A percentile compares a stretch with the other conserved stretches of the same genome.
These are phyloP conservation scores for Pristionchus maxplancki DNA, from an alignment of 2,888 invertebrate species.

Conservation along the genomic window DNA sequence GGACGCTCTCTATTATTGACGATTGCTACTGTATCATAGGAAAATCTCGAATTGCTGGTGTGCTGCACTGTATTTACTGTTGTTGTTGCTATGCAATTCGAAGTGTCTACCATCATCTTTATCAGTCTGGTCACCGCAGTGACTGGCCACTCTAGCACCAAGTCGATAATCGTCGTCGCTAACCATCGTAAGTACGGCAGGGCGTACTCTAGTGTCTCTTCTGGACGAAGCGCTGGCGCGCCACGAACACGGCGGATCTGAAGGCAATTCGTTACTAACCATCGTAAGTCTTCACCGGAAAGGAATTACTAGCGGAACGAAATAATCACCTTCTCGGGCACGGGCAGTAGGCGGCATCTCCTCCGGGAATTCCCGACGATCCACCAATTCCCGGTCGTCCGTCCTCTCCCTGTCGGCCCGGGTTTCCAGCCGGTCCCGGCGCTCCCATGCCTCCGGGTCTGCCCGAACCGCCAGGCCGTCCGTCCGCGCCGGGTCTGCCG, in stretches of 20 bases:
- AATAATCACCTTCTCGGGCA: conserved; percentile 57
- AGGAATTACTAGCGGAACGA: not conserved
- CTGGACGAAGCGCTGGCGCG: conserved; percentile 4
- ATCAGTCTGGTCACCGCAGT: not conserved
- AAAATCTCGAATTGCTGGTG: too few relatives aligned
- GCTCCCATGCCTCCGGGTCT: conserved; percentile 30
- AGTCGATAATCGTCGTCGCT: not conserved
- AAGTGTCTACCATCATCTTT: not conserved
- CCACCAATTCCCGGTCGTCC: conserved; percentile 24
- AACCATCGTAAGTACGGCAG: not conserved
- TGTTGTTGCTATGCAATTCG: not conserved
- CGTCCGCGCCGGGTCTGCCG: conserved; percentile 60
- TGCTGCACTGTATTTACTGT: not conserved
- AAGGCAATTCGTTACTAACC: not conserved
- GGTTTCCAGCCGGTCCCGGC: conserved; percentile 40
- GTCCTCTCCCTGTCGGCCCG: conserved; percentile 23
- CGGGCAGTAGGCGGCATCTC: conserved; percentile 44
- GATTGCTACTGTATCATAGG: too few relatives aligned
- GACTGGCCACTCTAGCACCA: not conserved
- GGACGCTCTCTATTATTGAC: too few relatives aligned
- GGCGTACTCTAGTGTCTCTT: conserved; percentile 6
- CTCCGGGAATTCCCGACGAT: conserved; percentile 24
- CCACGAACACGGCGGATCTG: conserved; percentile 45
- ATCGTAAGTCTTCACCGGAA: conserved; percentile 9
- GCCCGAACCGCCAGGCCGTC: conserved; percentile 15